Evolutionary conservation across 2,797 vertebrate genomes (phyloP), one percentile per base, ranked within the genome.

Genomic region (Urocyon cinereoargenteus): DNA sequence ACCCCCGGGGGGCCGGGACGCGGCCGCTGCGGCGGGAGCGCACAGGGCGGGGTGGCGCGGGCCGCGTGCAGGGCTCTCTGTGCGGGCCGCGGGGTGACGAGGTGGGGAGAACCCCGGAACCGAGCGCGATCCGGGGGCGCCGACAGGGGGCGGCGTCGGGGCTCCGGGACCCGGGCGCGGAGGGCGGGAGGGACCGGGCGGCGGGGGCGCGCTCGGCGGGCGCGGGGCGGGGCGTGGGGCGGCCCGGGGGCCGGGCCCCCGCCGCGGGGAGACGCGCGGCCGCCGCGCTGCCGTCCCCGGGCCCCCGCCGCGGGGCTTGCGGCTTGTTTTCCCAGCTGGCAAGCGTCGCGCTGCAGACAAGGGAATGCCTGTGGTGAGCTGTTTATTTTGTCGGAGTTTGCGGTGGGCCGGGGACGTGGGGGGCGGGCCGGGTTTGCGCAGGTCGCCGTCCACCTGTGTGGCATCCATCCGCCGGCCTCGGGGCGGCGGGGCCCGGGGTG

Each of bases 241-340:
- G 40, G 40, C 40, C 40, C 40, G 40, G 40, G 40, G 40, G 40
- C 40, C 40, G 40, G 6, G 40, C 24, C 85, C 36, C 49, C 36
- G 93, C 88, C 90, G 8, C 15, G 81, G 59, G 81, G n/a, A 13
- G 59, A 51, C 57, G 51, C 90, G 86, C 34, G 64, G 85, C 59
- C 22, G 84, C 87, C 78, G 66, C 61, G 73, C 96, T 72, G 93
- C 92, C 96, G 93, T 78, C 77, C 93, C 84, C 9, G 94, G 96
- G 97, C 95, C 95, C 86, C 3, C 77, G 96, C 98, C 97, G 95
- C 94, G 91, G 97, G 98, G 96, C 98, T 98, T 94, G 94, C 89
- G 85, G 96, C 97, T 97, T 97, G 93, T 97, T 98, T 97, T 97
- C 98, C 98, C 98, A 97, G 93, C 98, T 98, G 98, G 97, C 97